Evolutionary conservation across 2,888 invertebrate species (phyloP).

Genomic region (Acrobeloides nanus): DNA sequence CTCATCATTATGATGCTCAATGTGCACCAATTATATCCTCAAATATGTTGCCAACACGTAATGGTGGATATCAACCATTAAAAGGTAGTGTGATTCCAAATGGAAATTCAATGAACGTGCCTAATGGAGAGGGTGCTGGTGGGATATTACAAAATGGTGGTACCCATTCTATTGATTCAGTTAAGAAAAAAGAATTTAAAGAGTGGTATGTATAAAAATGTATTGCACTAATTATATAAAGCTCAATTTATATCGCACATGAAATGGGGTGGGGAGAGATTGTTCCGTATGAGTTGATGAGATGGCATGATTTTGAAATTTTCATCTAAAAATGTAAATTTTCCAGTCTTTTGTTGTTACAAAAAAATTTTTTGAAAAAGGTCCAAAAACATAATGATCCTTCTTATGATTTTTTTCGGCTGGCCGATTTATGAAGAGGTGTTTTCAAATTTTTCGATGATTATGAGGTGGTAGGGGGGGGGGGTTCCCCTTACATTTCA

Average conservation of each 20-base stretch:
- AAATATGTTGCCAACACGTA: too few relatives aligned
- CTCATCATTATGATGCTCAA: constrained; percentile 13
- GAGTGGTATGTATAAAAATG: constrained; percentile 45
- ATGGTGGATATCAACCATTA: constrained; percentile 42
- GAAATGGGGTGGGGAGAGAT: background rate
- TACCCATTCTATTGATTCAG: constrained; percentile 11
- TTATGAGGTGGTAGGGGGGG: too few relatives aligned
- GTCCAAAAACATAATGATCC: too few relatives aligned
- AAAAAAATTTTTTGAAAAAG: too few relatives aligned
- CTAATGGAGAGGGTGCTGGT: constrained; percentile 12
- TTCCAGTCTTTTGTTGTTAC: too few relatives aligned
- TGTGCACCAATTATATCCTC: background rate
- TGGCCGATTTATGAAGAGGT: too few relatives aligned
- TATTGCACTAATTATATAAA: background rate
- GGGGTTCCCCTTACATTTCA: too few relatives aligned
- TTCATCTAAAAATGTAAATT: too few relatives aligned
- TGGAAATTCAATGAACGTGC: constrained; percentile 18
- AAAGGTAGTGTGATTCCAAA: constrained; percentile 34
- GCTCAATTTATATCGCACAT: constrained; percentile 1
- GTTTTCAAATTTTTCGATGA: too few relatives aligned
- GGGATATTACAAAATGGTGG: constrained; percentile 20
- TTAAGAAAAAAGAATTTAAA: constrained; percentile 48
- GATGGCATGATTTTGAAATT: too few relatives aligned
- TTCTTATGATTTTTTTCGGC: too few relatives aligned
- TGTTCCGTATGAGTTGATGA: background rate